A percentile compares a stretch with the other conserved stretches of the same genome.
Evolutionary conservation across 1,140 invertebrate species (phyloP).

Genomic region (Augochlora pura): DNA sequence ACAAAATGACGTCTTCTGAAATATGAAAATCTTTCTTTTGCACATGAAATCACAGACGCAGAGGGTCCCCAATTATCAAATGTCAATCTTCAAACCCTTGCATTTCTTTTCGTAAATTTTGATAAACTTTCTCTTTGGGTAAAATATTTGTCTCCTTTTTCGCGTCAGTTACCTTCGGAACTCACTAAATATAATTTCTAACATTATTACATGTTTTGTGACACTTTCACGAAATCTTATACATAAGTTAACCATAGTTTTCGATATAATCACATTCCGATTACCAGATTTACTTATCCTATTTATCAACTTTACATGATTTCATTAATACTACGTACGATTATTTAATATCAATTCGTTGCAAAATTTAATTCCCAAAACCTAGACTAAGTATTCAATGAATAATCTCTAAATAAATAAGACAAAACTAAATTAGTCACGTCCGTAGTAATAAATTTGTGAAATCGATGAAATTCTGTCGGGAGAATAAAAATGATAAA

Average conservation of each 20-base stretch:
- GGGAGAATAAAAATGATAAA: neutral
- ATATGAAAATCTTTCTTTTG: conserved; percentile 83
- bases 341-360: neutral
- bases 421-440: neutral
- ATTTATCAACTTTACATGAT: neutral
- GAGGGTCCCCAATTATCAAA: too few species aligned
- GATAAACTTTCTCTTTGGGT: neutral
- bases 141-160: neutral
- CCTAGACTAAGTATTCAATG: neutral
- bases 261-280: neutral
- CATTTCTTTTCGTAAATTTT: too few species aligned
- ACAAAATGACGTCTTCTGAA: conserved; percentile 80
- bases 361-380: neutral
- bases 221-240: neutral
- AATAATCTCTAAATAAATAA: neutral
- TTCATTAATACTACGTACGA: neutral
- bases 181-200: neutral
- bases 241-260: neutral
- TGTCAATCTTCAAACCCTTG: too few species aligned
- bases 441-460: neutral
- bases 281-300: neutral
- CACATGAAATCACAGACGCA: too few species aligned
- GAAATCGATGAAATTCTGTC: neutral
- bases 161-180: neutral
- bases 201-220: neutral